phyloP scores from a whole-genome alignment of 2,113 vertebrate species.

The Thalassoma bifasciatum region DNA sequence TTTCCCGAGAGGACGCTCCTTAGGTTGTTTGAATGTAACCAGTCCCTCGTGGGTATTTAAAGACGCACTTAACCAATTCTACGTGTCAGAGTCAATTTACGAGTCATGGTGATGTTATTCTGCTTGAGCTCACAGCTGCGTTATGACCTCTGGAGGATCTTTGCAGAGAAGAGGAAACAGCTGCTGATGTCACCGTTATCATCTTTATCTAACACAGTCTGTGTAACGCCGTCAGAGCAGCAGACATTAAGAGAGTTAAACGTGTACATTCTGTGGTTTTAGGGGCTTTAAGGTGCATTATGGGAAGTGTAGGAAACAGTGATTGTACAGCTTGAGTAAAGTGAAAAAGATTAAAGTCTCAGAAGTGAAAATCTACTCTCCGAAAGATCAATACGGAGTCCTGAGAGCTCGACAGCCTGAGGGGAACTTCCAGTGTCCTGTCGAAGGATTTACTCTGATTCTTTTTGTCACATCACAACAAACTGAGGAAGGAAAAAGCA shows the following conservation, averaged over 20 bases:
- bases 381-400: neutral
- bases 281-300: neutral
- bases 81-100: constrained; percentile 38
- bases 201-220: neutral
- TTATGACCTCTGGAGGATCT: neutral
- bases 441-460: neutral
- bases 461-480: neutral
- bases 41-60: constrained; percentile 22
- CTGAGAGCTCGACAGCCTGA: neutral
- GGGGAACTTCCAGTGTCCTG: neutral
- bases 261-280: too few species aligned
- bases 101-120: neutral
- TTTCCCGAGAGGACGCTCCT: neutral
- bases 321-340: neutral
- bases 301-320: neutral
- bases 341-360: neutral
- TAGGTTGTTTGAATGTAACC: neutral
- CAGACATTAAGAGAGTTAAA: too few species aligned
- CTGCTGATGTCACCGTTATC: neutral
- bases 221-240: too few species aligned
- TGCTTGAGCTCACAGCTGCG: neutral
- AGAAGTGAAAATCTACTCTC: neutral
- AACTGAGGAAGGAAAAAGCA: neutral
- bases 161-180: neutral
- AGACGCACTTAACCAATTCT: constrained; percentile 30